Evolutionary conservation across 2,888 invertebrate genomes (phyloP).

Genomic region (Melitaea athalia): DNA sequence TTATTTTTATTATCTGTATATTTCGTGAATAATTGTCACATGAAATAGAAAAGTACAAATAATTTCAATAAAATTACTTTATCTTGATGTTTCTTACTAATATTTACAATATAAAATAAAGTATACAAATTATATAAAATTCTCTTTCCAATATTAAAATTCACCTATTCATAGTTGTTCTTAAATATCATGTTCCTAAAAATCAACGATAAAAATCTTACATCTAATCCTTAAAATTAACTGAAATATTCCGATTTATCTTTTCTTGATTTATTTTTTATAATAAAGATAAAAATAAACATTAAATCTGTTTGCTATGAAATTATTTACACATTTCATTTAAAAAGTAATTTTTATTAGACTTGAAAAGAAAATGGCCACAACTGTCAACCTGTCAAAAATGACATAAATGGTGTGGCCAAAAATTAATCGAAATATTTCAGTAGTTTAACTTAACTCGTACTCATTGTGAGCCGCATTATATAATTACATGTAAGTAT

Average conservation of each 20-base stretch:
- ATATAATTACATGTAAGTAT: slow-evolving; percentile 27
- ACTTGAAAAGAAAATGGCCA: neutral
- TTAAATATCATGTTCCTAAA: slow-evolving; percentile 55
- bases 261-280: neutral
- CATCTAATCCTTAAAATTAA: slow-evolving; percentile 44
- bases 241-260: slow-evolving; percentile 55
- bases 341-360: slow-evolving; percentile 11
- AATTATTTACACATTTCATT: neutral
- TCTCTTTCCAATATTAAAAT: too few relatives aligned
- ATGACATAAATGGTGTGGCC: neutral
- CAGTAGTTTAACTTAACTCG: slow-evolving; percentile 39
- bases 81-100: too few relatives aligned
- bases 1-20: too few relatives aligned
- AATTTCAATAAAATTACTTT: too few relatives aligned
- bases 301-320: too few relatives aligned
- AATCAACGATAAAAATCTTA: slow-evolving; percentile 52
- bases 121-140: too few relatives aligned
- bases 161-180: too few relatives aligned
- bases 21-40: too few relatives aligned
- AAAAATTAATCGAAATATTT: slow-evolving; percentile 45
- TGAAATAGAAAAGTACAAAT: too few relatives aligned
- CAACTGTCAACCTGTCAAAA: neutral
- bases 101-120: too few relatives aligned
- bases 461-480: slow-evolving; percentile 15
- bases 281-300: neutral